Percentiles rank a stretch among this genome's conserved stretches.
Conservation (phyloP, 2,888 invertebrate species). For the Ceriagrion tenellum region DNA sequence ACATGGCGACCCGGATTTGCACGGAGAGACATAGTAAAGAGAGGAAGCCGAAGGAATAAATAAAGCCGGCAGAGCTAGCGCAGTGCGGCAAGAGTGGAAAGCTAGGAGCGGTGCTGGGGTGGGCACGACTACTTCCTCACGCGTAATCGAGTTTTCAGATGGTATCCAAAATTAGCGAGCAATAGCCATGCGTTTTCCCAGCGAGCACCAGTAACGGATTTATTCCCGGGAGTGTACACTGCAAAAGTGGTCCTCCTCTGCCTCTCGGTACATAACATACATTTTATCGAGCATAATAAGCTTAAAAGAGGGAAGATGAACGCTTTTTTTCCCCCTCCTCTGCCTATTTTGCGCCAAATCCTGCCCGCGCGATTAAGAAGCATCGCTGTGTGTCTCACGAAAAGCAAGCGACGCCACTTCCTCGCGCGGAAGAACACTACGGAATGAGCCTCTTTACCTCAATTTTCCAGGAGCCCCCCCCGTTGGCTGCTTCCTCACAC, state of each 20-base stretch:
- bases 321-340: too few species aligned
- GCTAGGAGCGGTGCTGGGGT: background rate
- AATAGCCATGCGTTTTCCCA: background rate
- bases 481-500: background rate
- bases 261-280: too few species aligned
- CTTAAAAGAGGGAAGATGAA: too few species aligned
- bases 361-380: background rate
- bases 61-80: background rate
- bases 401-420: background rate
- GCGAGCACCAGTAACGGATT: background rate
- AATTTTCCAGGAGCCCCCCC: background rate
- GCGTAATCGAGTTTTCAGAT: background rate
- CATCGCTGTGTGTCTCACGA: background rate
- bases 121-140: background rate
- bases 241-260: too few species aligned
- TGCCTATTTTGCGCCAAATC: too few species aligned
- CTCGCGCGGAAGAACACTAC: background rate
- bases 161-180: constrained; percentile 1
- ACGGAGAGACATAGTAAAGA: too few species aligned
- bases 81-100: background rate
- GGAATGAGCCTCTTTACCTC: background rate
- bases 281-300: too few species aligned
- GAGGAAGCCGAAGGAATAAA: background rate
- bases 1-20: too few species aligned
- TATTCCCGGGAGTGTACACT: background rate